Evolutionary conservation across 2,797 vertebrate species (phyloP).

Genomic region (Hoplostethus mediterraneus): DNA sequence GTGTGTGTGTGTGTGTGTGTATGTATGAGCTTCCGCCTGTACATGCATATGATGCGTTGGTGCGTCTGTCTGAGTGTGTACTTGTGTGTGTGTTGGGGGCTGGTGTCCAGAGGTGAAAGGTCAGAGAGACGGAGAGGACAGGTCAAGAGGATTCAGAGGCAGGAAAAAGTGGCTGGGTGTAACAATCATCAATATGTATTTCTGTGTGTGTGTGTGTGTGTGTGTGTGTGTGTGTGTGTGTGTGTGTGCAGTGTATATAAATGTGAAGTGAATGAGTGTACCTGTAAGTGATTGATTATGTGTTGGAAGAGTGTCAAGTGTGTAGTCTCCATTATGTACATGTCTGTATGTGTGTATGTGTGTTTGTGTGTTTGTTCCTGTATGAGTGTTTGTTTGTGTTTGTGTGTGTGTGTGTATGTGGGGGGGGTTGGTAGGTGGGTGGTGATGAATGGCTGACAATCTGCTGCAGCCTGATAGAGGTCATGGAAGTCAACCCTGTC

Average conservation of each 20-base stretch:
- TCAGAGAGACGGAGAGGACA: slow-evolving; percentile 14
- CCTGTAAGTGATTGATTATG: too few species aligned
- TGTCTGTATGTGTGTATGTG: background rate
- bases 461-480: slow-evolving; percentile 71
- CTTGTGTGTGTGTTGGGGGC: slow-evolving; percentile 9
- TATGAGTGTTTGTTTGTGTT: slow-evolving; percentile 21
- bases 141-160: slow-evolving; percentile 26
- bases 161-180: slow-evolving; percentile 14
- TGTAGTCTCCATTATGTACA: too few species aligned
- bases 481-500: slow-evolving; percentile 55
- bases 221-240: background rate
- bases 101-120: slow-evolving; percentile 43
- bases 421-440: slow-evolving; percentile 26
- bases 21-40: background rate
- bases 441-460: slow-evolving; percentile 79
- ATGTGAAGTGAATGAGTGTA: too few species aligned
- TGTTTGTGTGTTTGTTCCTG: slow-evolving; percentile 3
- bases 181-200: background rate
- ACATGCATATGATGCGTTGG: background rate
- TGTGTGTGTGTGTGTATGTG: slow-evolving; percentile 28
- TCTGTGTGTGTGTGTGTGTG: slow-evolving; percentile 14
- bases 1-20: slow-evolving; percentile 5
- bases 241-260: background rate
- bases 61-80: background rate
- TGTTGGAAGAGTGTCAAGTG: too few species aligned